Conservation (phyloP, 2,888 invertebrate species). For the Melipona beecheii region DNA sequence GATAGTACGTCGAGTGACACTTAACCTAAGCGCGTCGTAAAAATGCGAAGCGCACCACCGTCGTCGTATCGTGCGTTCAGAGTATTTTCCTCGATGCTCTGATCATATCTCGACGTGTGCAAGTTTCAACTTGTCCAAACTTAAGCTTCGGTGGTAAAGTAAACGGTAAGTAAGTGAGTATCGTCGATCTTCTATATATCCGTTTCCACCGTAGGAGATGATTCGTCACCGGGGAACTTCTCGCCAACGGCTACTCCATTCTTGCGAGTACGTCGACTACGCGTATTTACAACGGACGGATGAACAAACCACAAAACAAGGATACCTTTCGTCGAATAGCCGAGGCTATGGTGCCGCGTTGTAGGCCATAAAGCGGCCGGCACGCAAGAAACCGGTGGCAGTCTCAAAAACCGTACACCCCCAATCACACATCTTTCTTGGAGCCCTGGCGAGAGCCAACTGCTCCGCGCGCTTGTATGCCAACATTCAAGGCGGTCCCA, state of each 20-base stretch:
- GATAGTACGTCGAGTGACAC: constrained; percentile 29
- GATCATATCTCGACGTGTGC: constrained; percentile 23
- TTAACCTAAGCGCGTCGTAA: constrained; percentile 51
- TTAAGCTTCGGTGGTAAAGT: background rate
- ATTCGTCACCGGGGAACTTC: constrained; percentile 1
- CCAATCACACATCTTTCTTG: constrained; percentile 73
- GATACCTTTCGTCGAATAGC: constrained; percentile 15
- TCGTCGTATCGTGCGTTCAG: constrained; percentile 6
- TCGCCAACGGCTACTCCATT: constrained; percentile 13
- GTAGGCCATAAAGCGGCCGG: constrained; percentile 64
- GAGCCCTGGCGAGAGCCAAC: constrained; percentile 78
- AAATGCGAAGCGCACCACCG: constrained; percentile 20
- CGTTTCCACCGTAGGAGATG: constrained; percentile 19
- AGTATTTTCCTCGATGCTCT: constrained; percentile 11
- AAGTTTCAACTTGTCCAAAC: constrained; percentile 9
- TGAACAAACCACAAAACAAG: constrained; percentile 33
- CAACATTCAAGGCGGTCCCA: constrained; percentile 63
- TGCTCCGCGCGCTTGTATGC: constrained; percentile 62
- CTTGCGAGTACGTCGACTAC: constrained; percentile 13
- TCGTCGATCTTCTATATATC: constrained; percentile 8
- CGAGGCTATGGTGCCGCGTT: constrained; percentile 62
- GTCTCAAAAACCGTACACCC: constrained; percentile 56
- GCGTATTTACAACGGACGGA: constrained; percentile 41
- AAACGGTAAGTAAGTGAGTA: constrained; percentile 23
- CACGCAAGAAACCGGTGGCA: constrained; percentile 58